Base-by-base conservation (phyloP, 2,113 vertebrate genomes). In the Dryoscopus gambensis region DNA sequence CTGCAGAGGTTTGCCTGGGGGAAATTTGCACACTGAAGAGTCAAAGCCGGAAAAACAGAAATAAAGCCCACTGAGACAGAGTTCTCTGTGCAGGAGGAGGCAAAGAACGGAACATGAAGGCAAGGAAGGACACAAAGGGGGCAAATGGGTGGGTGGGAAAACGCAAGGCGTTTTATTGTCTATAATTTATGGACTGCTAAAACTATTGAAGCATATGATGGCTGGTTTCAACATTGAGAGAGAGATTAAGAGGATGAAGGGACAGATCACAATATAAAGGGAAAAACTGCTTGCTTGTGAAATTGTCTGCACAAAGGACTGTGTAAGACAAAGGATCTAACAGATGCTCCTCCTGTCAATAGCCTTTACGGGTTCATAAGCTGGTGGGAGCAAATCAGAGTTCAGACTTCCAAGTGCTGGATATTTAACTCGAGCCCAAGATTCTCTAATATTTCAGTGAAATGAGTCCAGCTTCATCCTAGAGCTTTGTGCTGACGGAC, bases 21-120 rank as follows among this genome's bases (percentile, higher is more conserved):
- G 76, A 90, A 94, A 94, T 96, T 37, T 76, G 84, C 75, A 67
- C 56, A 25, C 42, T 27, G 85, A 97, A 87, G 81, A 95, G 46
- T 67, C 86, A 91, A 81, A 90, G 77, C 31, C 15, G 1, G 73
- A 87, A 92, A 94, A 93, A 37, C 28, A 88, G 77, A 87, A 88
- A 84, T 88, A 59, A 95, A 96, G 39, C n/a, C 60, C 55, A 84
- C 19, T 3, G 10, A 83, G 74, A 64, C 60, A 59, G 25, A 91
- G 82, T 14, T 39, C 55, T 56, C 63, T 73, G 27, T 30, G 75
- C 67, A 85, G 81, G 77, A 95, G 65, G 56, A 96, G 88, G 77
- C 10, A 53, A 92, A 74, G 75, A 94, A 86, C 21, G 39, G 60
- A 75, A 46, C 25, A 14, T 11, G 63, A 71, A 90, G 63, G 75